Base-by-base conservation (phyloP, 2,797 vertebrate species). In the Pachyuromys duprasi region DNA sequence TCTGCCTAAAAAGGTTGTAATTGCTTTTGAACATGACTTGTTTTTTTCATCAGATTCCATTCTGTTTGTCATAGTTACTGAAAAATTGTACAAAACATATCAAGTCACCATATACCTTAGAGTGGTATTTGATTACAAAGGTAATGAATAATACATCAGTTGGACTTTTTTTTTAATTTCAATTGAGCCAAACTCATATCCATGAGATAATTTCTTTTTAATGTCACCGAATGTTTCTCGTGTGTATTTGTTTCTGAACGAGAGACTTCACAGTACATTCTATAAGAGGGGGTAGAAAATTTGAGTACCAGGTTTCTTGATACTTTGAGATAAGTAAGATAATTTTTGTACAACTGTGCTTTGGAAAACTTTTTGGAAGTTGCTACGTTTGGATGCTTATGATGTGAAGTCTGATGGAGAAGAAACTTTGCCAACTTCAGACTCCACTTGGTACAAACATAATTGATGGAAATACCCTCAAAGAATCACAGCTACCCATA, bases 11-110 rank as follows among this genome's bases (percentile, higher is more conserved):
- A 96, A 90, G 63, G 72, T 91, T 97, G 72, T 96, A 97, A 96
- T 97, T 97, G 91, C 89, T 97, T 97, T 97, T 98, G 94, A 97
- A 94, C 72, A 82, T 93, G 84, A 91, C 69, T 97, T 97, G n/a
- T 76, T 90, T 97, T 55, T 93, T 90, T 90, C 57, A 94, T 94
- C 78, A 93, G 74, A 95, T 81, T 49, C 88, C 89, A 62, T 63
- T 57, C 90, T 93, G 86, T 39, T 96, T 95, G 53, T 96, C 80
- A 95, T 53, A 74, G 67, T 93, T 96, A 82, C 60, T 65, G 55
- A 94, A 87, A 90, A 94, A 94, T 72, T 49, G 24, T 86, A 89
- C 92, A 86, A 94, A 79, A 67, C 89, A 95, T 91, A 81, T 72
- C 82, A 91, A n/a, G 70, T 93, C 67, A 57, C 86, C 75, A 62